Base-by-base conservation (phyloP, 2,113 vertebrate species). In the Malurus melanocephalus region DNA sequence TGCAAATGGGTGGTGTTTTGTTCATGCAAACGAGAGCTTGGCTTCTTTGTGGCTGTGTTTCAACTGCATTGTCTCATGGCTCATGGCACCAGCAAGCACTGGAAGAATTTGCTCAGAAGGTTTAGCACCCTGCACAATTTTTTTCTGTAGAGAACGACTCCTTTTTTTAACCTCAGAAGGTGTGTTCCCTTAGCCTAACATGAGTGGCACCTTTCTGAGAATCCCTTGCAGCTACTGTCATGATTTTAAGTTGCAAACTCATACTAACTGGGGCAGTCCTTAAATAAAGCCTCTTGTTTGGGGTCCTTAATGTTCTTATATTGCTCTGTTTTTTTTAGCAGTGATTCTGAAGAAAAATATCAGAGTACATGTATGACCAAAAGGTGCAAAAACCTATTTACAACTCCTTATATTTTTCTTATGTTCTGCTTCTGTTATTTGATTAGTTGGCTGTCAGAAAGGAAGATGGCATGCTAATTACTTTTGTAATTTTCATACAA, bases 391-490 rank as follows among this genome's bases (percentile, higher is more conserved):
- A 94, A 65, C 5, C 56, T 80, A 33, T 75, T 91, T 88, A 30
- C 61, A 86, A 24, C 20, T 80, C 21, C 23, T 43, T 35, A 67
- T 82, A 74, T 67, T 67, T 76, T 76, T 76, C 45, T 48, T 82
- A 38, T 32, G 8, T 60, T 80, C n/a, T 92, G 8, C 61, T 83
- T 78, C 33, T 86, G 20, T 49, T 83, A 27, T 71, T 89, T 69
- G 57, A 80, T 88, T 78, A 68, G 85, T 88, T 93, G 33, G 13
- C 53, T 93, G 76, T 68, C 85, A 91, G 38, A 71, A 87, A 80
- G 69, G 66, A 89, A 74, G 80, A 71, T 49, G 61, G 61, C 76
- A 72, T 86, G 33, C 38, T 91, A 78, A 93, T 95, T 94, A 92
- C 38, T 91, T 93, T 75, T 88, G 32, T 68, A 89, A 67, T 78